These are phyloP conservation scores for Fulica atra DNA, from an alignment of 2,113 vertebrate genomes.

Conservation along the genomic window DNA sequence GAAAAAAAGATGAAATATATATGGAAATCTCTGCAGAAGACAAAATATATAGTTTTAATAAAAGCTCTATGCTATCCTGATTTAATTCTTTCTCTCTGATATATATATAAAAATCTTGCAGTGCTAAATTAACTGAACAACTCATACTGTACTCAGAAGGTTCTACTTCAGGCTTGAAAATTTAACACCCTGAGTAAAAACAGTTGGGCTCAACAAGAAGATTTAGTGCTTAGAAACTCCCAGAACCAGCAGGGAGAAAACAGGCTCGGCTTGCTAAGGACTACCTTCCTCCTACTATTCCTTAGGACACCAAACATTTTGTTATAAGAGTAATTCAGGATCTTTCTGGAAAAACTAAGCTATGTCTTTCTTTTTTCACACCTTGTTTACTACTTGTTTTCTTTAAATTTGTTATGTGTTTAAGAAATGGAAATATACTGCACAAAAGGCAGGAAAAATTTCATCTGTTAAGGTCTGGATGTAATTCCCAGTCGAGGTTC, in stretches of 20 bases:
- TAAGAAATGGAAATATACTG: neutral
- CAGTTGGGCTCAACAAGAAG: neutral
- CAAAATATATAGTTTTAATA: neutral
- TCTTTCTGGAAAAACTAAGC: neutral
- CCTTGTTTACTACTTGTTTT: neutral
- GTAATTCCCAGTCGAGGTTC: neutral
- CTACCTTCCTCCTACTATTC: neutral
- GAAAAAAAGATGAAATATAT: neutral
- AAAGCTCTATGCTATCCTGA: neutral
- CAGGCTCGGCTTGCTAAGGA: neutral
- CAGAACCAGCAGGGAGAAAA: neutral
- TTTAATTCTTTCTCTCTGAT: neutral
- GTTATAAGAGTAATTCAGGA: neutral
- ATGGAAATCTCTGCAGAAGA: neutral
- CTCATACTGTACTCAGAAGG: neutral
- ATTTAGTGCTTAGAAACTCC: neutral
- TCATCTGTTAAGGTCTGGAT: neutral
- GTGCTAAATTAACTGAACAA: neutral
- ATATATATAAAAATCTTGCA: neutral
- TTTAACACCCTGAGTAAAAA: neutral
- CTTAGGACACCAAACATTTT: neutral
- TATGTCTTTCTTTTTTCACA: neutral
- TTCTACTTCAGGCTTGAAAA: neutral
- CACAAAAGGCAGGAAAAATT: neutral
- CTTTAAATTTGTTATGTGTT: rapidly evolving